Evolutionary conservation across 2,113 vertebrate species (phyloP), one percentile per base, ranked within the genome.

Genomic region (Zapus hudsonius): DNA sequence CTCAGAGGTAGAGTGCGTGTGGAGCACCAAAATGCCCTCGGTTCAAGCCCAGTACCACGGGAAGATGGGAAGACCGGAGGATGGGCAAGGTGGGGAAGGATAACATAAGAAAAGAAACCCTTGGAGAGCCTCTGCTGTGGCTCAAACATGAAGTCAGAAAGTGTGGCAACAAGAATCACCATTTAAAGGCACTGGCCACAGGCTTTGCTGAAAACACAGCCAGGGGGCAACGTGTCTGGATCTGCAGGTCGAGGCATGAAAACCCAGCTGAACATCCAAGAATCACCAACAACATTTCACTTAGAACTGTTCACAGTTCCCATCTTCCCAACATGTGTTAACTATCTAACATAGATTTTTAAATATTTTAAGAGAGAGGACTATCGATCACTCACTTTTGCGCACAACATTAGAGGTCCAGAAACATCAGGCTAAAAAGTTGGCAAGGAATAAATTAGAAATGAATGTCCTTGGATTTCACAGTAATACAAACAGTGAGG

Each of bases 151-250:
- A 25, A 31, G 31, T 38, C 36, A 42, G 36, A 57, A 57, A 3
- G 3, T 42, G 23, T 33, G 20, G 40, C 19, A n/a, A 69, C 23
- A 25, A 33, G 15, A 7, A 17, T 31, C 19, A 22, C 19, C 10
- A 15, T 9, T 36, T 17, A 55, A 38, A 64, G 27, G 42, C 7
- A 31, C 11, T 8, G 23, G 23, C 67, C 44, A 31, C 3, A 22
- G 8, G 11, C 36, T 57, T 31, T 38, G 9, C 13, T 52, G 70
- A 2, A 27, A 19, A 72, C 0, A 27, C 0, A 12, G 22, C 3
- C 9, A 6, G 57, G 29, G 23, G 42, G 7, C 29, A 25, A 29
- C 3, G 0, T 22, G 20, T 11, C 42, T 33, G 5, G 9, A 22
- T 16, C 19, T 15, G 36, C 36, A 15, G 57, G 6, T 25, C 40